Percentiles rank a stretch among this genome's conserved stretches.
Conservation (phyloP, 2,113 vertebrate species). For the Lamprologus ornatipinnis region DNA sequence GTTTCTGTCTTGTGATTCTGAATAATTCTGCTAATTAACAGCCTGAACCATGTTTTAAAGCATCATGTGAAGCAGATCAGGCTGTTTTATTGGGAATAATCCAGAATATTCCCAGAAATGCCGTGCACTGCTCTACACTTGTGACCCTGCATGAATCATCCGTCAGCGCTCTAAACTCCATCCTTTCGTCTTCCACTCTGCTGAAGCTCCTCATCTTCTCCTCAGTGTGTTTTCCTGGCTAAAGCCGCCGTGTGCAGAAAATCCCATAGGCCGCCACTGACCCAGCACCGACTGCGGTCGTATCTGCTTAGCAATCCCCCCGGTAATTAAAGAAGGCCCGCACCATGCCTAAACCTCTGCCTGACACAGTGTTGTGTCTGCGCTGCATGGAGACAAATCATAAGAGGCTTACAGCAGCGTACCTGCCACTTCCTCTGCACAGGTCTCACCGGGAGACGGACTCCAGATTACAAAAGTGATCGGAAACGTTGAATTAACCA, state of each 20-base stretch:
- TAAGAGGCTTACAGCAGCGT: slow-evolving; percentile 68
- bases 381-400: slow-evolving; percentile 50
- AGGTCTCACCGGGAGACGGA: neutral
- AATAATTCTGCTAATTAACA: neutral
- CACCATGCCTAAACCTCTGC: slow-evolving; percentile 70
- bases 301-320: slow-evolving; percentile 61
- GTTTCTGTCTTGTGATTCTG: neutral
- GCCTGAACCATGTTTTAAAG: neutral
- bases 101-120: neutral
- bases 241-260: slow-evolving; percentile 36
- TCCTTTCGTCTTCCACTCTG: neutral
- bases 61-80: neutral
- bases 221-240: neutral
- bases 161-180: neutral
- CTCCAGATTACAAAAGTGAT: slow-evolving; percentile 34
- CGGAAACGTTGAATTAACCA: slow-evolving; percentile 60
- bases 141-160: neutral
- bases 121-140: neutral
- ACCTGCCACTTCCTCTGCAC: slow-evolving; percentile 23
- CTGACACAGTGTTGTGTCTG: slow-evolving; percentile 64
- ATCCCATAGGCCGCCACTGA: slow-evolving; percentile 62
- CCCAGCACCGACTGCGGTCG: slow-evolving; percentile 45
- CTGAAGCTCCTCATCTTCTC: neutral
- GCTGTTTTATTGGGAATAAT: neutral
- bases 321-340: slow-evolving; percentile 71